Evolutionary conservation across 2,888 invertebrate species (phyloP).

Genomic region (Amphipoea oculea): DNA sequence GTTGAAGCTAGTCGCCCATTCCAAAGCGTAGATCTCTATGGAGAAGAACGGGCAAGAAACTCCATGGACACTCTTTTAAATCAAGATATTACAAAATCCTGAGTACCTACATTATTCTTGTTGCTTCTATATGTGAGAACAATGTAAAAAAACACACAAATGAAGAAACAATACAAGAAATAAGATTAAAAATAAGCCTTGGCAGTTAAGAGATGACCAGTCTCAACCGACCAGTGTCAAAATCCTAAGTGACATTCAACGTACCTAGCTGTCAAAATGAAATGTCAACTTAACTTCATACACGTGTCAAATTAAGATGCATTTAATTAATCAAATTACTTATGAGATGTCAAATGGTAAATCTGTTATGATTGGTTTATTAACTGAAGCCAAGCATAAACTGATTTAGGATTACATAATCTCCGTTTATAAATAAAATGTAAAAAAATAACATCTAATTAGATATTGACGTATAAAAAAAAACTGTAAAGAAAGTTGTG

Average conservation of each 20-base stretch:
- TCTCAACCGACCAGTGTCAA: too few relatives aligned
- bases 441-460: background rate
- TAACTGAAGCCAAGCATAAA: background rate
- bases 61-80: too few relatives aligned
- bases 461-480: background rate
- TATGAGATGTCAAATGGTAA: background rate
- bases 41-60: too few relatives aligned
- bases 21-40: too few relatives aligned
- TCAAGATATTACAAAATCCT: too few relatives aligned
- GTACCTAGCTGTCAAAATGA: constrained; percentile 18
- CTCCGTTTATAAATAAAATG: background rate
- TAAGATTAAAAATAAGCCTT: too few relatives aligned
- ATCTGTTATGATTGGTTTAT: background rate
- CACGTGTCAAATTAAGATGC: background rate
- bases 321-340: constrained; percentile 3
- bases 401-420: constrained; percentile 17
- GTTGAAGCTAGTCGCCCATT: too few relatives aligned
- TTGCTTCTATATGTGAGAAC: too few relatives aligned
- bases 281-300: constrained; percentile 4
- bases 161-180: too few relatives aligned
- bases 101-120: too few relatives aligned
- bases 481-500: background rate
- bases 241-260: background rate
- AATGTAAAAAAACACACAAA: too few relatives aligned
- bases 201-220: too few relatives aligned